These are phyloP conservation scores for Agonopterix arenella DNA, from an alignment of 2,888 invertebrate genomes.

Conservation along the genomic window DNA sequence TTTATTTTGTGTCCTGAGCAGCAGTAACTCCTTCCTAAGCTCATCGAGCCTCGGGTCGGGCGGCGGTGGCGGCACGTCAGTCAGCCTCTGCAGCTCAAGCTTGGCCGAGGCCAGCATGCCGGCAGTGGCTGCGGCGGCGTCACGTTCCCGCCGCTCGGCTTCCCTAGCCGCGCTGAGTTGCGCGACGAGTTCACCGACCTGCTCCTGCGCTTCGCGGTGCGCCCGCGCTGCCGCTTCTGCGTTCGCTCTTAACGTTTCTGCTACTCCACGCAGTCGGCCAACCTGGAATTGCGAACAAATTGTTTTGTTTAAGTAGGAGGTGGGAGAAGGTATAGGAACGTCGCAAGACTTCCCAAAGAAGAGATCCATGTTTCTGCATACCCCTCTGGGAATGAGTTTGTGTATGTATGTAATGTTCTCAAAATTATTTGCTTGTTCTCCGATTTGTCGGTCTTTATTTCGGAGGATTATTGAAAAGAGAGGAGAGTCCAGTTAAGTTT, in stretches of 20 bases:
- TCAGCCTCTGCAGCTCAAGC: constrained; percentile 79
- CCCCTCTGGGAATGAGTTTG: no score
- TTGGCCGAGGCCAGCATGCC: constrained; percentile 81
- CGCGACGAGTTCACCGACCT: constrained; percentile 63
- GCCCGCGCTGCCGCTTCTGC: constrained; percentile 73
- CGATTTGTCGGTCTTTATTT: no score
- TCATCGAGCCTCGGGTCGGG: constrained; percentile 86
- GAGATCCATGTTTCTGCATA: no score
- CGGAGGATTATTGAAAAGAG: no score
- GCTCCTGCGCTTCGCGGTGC: constrained; percentile 72
- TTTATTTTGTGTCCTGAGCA: constrained; percentile 85
- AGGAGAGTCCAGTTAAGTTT: no score
- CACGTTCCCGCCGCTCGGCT: constrained; percentile 66
- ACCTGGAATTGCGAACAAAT: constrained; percentile 37
- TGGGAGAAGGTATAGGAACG: no score
- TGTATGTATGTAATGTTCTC: no score
- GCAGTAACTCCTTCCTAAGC: constrained; percentile 83
- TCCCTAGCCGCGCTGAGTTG: constrained; percentile 68
- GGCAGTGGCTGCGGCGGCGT: constrained; percentile 69
- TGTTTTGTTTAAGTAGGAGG: neutral
- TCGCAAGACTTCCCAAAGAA: no score
- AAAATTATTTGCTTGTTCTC: no score
- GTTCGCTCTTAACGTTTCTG: constrained; percentile 77
- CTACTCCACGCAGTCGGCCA: constrained; percentile 68
- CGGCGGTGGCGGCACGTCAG: constrained; percentile 79